A percentile compares a stretch with the other conserved stretches of the same genome.
These are phyloP conservation scores for Rhinogobius similis DNA, from an alignment of 2,113 vertebrate species.

Conservation along the genomic window DNA sequence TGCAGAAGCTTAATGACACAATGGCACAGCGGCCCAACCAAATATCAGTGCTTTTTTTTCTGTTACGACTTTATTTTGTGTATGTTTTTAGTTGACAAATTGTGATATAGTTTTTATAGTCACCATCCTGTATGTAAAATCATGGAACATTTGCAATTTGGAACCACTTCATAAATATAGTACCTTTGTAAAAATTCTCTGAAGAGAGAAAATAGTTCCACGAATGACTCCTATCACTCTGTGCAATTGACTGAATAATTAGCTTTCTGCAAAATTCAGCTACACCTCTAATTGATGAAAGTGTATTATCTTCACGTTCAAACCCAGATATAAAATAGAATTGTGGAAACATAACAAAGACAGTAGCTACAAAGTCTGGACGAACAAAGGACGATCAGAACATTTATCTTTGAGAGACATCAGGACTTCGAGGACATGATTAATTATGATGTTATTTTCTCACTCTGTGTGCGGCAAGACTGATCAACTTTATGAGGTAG, in stretches of 20 bases:
- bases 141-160: too few relatives aligned
- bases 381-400: not conserved
- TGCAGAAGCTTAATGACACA: too few relatives aligned
- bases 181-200: not conserved
- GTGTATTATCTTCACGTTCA: not conserved
- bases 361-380: not conserved
- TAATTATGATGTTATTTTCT: conserved; percentile 13
- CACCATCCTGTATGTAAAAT: too few relatives aligned
- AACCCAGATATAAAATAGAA: not conserved
- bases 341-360: not conserved
- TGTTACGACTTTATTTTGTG: too few relatives aligned
- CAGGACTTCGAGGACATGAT: not conserved
- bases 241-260: not conserved
- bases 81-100: too few relatives aligned
- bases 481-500: not conserved
- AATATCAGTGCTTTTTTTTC: too few relatives aligned
- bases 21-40: too few relatives aligned
- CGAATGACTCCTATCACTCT: too few relatives aligned
- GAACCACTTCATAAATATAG: too few relatives aligned
- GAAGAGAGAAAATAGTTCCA: not conserved
- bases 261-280: not conserved
- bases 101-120: too few relatives aligned
- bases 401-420: conserved; percentile 17
- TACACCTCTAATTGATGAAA: not conserved
- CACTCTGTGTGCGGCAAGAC: conserved; percentile 2